These are phyloP conservation scores for Pandion haliaetus DNA, from an alignment of 2,113 vertebrate species.

Conservation along the genomic window DNA sequence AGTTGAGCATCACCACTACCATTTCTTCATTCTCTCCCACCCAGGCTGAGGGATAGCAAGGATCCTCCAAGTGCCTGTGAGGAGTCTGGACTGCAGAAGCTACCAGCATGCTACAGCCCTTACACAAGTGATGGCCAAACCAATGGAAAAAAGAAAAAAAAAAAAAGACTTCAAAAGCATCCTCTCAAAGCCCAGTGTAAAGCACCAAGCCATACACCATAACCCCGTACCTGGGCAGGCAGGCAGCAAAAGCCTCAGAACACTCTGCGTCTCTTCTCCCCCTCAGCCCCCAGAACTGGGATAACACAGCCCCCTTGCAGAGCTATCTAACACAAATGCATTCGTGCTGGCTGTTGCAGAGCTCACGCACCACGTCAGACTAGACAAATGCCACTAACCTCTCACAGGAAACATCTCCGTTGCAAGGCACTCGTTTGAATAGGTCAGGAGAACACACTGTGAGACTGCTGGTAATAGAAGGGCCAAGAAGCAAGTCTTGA, in stretches of 20 bases:
- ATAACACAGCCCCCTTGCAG: not conserved
- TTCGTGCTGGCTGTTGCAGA: rapidly evolving
- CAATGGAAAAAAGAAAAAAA: not conserved
- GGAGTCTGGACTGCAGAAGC: not conserved
- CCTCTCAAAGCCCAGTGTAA: not conserved
- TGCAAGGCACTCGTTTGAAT: rapidly evolving
- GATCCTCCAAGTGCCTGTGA: not conserved
- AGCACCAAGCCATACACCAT: not conserved
- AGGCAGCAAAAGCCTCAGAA: not conserved
- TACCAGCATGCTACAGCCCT: not conserved
- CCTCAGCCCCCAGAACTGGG: rapidly evolving
- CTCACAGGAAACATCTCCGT: not conserved
- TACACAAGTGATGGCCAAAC: rapidly evolving
- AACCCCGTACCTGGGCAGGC: too few species aligned
- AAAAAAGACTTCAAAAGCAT: rapidly evolving
- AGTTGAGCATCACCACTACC: not conserved
- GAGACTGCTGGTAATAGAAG: not conserved
- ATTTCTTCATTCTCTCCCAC: not conserved
- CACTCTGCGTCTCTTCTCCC: not conserved
- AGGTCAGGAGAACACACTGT: not conserved
- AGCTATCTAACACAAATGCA: rapidly evolving
- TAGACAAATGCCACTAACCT: not conserved
- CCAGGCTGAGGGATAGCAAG: not conserved
- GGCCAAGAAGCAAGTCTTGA: not conserved
- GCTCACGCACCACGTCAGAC: not conserved